Evolutionary conservation across 1,140 invertebrate species (phyloP).

Genomic region (Hyles euphorbiae): DNA sequence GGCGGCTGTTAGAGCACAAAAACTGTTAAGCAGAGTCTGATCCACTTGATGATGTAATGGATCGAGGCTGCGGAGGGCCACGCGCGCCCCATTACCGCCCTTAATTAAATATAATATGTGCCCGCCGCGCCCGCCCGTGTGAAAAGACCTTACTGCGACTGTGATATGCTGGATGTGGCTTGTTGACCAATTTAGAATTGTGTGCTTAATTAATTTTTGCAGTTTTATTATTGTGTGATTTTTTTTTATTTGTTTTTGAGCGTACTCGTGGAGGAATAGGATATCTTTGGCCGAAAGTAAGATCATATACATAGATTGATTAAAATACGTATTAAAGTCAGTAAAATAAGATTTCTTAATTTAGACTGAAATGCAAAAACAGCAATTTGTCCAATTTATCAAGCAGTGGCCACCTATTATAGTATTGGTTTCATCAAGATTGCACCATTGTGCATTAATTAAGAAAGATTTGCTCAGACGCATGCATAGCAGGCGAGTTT

Average conservation of each 20-base stretch:
- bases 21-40: background rate
- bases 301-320: too few species aligned
- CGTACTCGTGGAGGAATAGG: too few species aligned
- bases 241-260: background rate
- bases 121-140: conserved; percentile 25
- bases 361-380: too few species aligned
- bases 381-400: too few species aligned
- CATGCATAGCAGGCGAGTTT: too few species aligned
- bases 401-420: too few species aligned
- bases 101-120: conserved; percentile 35
- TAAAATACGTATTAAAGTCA: too few species aligned
- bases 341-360: too few species aligned
- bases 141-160: conserved; percentile 16
- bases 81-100: conserved; percentile 34
- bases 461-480: too few species aligned
- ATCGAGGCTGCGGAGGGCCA: conserved; percentile 17
- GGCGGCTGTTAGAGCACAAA: background rate
- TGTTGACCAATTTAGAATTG: background rate
- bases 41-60: conserved; percentile 1
- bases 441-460: too few species aligned
- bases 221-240: background rate
- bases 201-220: background rate
- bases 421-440: too few species aligned
- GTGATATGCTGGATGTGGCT: background rate
- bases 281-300: too few species aligned